Percentiles rank a stretch among this genome's conserved stretches.
These are phyloP conservation scores for Hylyphantes graminicola DNA, from an alignment of 1,140 invertebrate genomes.

Conservation along the genomic window DNA sequence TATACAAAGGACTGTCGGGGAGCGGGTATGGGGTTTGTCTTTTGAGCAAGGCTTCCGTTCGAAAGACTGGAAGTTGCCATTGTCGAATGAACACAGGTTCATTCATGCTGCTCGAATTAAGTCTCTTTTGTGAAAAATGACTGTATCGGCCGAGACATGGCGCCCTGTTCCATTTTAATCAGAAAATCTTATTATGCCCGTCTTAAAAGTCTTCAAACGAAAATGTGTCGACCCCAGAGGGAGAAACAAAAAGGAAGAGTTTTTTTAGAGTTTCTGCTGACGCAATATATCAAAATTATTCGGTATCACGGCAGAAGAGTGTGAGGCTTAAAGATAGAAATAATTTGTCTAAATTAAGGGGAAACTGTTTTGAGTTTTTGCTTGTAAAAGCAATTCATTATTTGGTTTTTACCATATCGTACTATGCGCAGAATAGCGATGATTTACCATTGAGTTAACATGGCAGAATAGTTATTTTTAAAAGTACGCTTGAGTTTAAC, in stretches of 20 bases:
- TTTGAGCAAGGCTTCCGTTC: constrained; percentile 52
- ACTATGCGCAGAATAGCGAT: no score
- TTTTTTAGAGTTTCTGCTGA: neutral
- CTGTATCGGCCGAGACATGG: constrained; percentile 44
- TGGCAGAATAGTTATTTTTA: no score
- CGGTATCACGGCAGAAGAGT: constrained; percentile 1
- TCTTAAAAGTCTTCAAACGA: constrained; percentile 51
- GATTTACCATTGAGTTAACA: no score
- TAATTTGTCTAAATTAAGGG: constrained; percentile 38
- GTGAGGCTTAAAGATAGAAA: constrained; percentile 11
- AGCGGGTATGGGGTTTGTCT: neutral
- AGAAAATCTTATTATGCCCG: constrained; percentile 56
- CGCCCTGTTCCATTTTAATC: constrained; percentile 57
- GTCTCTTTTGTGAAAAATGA: constrained; percentile 57
- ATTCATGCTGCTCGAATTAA: constrained; percentile 58
- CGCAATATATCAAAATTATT: constrained; percentile 51
- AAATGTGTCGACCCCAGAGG: constrained; percentile 9
- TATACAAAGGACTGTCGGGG: constrained; percentile 43
- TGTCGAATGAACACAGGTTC: constrained; percentile 58
- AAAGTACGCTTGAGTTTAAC: no score
- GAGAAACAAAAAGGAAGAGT: constrained; percentile 20
- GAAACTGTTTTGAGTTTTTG: neutral
- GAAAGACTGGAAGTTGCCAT: constrained; percentile 55
- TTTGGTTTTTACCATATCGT: no score
- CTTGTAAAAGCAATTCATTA: no score